Evolutionary conservation across 2,113 vertebrate species (phyloP), one percentile per base, ranked within the genome.

Genomic region (Pao palembangensis): DNA sequence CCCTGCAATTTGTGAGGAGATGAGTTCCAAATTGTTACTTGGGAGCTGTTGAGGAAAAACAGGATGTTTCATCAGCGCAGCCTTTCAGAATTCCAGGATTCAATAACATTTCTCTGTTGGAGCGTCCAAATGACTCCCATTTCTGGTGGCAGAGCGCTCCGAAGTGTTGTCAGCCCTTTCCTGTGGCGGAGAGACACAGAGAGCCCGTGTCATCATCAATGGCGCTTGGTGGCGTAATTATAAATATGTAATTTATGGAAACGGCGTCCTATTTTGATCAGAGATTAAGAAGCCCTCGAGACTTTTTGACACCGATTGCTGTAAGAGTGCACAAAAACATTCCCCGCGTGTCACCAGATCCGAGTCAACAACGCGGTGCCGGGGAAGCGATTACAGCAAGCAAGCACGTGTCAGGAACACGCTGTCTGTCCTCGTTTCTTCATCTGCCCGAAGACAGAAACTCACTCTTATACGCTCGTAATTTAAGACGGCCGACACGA

Each of bases 301-400:
- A 73, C 75, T 83, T 87, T 84, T 81, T 83, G 78, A 87, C 86
- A 84, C 78, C 83, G 79, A 85, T 80, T 81, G 84, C 76, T 48
- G 2, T 43, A 74, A 77, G 71, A 75, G 74, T 65, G 68, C 17
- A 49, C 18, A 49, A 77, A 75, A 83, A 80, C 69, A 86, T 60
- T 77, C 70, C 51, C 53, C 2, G 63, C 70, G 51, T 79, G 74
- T 85, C 79, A 65, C 65, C 67, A 67, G 71, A 76, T 82, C 70
- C 62, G 82, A 82, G 65, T 82, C 76, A 75, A 77, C 75, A 80
- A 75, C 77, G 76, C 54, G 60, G 82, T 78, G 80, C 69, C 46
- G 65, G 79, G 71, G 69, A 72, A 75, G 82, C 72, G 66, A 81
- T 76, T 76, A 81, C 74, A 66, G 72, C 8, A 49, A 67, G 31